Conservation (phyloP, 2,113 vertebrate species). For the Falco punctatus region DNA sequence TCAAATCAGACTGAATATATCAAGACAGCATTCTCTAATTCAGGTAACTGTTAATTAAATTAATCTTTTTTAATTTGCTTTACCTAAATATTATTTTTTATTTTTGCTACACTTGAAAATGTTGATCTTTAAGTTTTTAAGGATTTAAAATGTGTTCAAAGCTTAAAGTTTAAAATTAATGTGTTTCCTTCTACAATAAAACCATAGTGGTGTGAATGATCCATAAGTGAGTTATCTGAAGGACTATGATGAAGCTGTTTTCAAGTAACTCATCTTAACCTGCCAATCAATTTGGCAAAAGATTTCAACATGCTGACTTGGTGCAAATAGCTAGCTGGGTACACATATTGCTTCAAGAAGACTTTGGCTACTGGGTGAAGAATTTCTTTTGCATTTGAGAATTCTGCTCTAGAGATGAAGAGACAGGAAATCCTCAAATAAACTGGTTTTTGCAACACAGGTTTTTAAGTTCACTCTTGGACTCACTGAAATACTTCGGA, state of each 20-base stretch:
- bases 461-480: neutral
- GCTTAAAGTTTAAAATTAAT: neutral
- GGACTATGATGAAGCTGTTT: neutral
- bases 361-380: neutral
- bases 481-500: neutral
- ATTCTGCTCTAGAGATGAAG: neutral
- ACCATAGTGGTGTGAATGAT: neutral
- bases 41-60: neutral
- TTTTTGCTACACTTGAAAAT: neutral
- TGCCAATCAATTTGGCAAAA: neutral
- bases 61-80: neutral
- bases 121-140: neutral
- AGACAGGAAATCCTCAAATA: neutral
- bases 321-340: neutral
- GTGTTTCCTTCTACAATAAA: neutral
- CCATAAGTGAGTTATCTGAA: neutral
- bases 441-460: neutral
- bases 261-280: neutral
- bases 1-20: neutral
- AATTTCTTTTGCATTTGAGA: neutral
- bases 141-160: neutral
- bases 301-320: neutral
- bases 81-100: neutral
- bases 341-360: neutral
- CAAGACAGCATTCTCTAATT: neutral